A percentile compares a stretch with the other conserved stretches of the same genome.
phyloP scores from a whole-genome alignment of 2,797 vertebrate genomes.

The Pangasius larnaudii region DNA sequence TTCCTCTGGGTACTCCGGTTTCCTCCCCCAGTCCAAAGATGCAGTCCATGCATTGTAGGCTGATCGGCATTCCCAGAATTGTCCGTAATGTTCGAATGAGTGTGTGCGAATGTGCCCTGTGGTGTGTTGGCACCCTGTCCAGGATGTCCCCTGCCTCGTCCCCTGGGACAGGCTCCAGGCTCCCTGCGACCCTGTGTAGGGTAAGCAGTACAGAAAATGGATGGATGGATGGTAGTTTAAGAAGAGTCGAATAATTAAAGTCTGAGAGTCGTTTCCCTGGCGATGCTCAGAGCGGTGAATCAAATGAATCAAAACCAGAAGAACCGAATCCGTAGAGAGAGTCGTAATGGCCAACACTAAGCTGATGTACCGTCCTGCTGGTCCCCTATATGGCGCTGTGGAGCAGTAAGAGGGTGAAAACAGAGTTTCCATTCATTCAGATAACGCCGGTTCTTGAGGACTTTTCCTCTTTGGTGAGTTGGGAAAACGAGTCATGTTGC shows the following conservation, averaged over 20 bases:
- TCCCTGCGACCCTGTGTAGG: too few relatives aligned
- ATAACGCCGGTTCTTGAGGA: constrained; percentile 25
- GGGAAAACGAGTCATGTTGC: constrained; percentile 8
- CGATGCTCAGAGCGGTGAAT: not conserved
- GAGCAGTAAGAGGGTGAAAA: constrained; percentile 8
- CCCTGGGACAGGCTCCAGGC: too few relatives aligned
- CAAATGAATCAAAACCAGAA: not conserved
- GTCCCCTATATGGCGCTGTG: constrained; percentile 54
- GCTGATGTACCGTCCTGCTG: not conserved
- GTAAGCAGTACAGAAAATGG: too few relatives aligned
- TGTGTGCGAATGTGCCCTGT: too few relatives aligned
- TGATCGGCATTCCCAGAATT: too few relatives aligned
- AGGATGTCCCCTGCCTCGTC: too few relatives aligned
- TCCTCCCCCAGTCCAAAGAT: too few relatives aligned
- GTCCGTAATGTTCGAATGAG: too few relatives aligned
- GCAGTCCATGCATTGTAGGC: too few relatives aligned
- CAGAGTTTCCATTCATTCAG: constrained; percentile 5
- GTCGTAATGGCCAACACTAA: not conserved
- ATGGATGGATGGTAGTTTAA: not conserved
- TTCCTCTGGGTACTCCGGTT: too few relatives aligned
- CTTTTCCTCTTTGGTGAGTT: not conserved
- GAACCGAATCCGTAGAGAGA: not conserved
- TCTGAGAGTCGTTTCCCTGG: not conserved
- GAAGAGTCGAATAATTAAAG: not conserved
- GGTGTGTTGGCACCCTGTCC: too few relatives aligned